Conservation (phyloP, 2,113 vertebrate species). For the Calyptommatus sinebrachiatus region DNA sequence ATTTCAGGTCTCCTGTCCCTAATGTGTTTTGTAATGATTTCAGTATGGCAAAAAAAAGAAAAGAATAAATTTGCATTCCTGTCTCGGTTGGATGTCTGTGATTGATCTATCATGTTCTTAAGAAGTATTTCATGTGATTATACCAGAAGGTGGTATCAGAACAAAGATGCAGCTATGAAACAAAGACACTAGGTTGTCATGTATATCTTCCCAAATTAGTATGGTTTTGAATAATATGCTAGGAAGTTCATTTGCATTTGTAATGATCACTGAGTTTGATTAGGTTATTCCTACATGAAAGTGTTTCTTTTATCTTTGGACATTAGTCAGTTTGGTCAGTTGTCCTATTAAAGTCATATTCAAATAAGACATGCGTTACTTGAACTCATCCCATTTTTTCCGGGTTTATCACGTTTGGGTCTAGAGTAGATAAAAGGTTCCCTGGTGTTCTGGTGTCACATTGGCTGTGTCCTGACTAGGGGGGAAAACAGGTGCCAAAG, state of each 20-base stretch:
- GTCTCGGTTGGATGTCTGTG: constrained; percentile 23
- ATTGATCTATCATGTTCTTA: constrained; percentile 37
- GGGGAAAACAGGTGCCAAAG: too few species aligned
- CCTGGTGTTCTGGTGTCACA: too few species aligned
- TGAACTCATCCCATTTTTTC: background rate
- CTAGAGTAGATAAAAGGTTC: background rate
- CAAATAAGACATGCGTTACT: background rate
- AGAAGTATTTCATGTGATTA: constrained; percentile 12
- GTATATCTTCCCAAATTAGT: background rate
- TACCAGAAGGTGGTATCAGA: constrained; percentile 40
- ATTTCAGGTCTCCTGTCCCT: constrained; percentile 27
- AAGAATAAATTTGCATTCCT: constrained; percentile 19
- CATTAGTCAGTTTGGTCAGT: background rate
- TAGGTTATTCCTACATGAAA: background rate
- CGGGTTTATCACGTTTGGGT: background rate
- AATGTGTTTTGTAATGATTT: background rate
- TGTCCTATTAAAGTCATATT: background rate
- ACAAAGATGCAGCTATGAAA: constrained; percentile 23
- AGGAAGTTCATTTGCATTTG: background rate
- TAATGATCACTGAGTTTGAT: background rate
- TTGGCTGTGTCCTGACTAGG: too few species aligned
- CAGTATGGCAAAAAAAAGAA: constrained; percentile 26
- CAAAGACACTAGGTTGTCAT: background rate
- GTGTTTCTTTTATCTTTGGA: background rate
- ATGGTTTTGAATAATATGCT: background rate